phyloP scores from a whole-genome alignment of 2,797 vertebrate genomes.

The Fistularia commersonii region DNA sequence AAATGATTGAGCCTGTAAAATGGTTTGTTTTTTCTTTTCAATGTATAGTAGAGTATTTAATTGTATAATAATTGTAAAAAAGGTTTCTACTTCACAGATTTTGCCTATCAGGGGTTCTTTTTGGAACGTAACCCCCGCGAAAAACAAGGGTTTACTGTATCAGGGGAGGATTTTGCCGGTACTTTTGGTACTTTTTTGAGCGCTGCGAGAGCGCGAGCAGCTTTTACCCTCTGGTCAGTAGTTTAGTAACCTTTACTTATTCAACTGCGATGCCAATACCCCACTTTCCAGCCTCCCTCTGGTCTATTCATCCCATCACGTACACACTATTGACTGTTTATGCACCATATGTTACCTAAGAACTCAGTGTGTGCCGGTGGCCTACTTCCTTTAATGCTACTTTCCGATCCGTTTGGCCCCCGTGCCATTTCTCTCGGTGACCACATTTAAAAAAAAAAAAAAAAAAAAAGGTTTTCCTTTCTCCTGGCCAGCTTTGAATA shows the following conservation, averaged over 20 bases:
- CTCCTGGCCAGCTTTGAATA: slow-evolving; percentile 23
- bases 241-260: slow-evolving; percentile 37
- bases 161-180: not conserved
- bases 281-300: slow-evolving; percentile 28
- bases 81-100: no score
- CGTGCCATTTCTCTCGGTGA: slow-evolving; percentile 39
- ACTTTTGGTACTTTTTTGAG: slow-evolving; percentile 27
- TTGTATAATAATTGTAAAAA: no score
- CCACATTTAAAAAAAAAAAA: not conserved
- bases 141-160: slow-evolving; percentile 18
- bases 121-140: no score
- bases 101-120: no score
- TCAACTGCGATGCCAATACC: slow-evolving; percentile 34
- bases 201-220: slow-evolving; percentile 26
- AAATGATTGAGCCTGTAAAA: no score
- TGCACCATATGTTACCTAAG: slow-evolving; percentile 58
- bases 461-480: not conserved
- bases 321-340: slow-evolving; percentile 45
- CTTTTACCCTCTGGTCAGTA: slow-evolving; percentile 42
- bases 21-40: no score
- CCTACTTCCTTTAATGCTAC: slow-evolving; percentile 52
- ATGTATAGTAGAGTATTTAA: no score
- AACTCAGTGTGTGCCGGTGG: slow-evolving; percentile 47
- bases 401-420: slow-evolving; percentile 39
- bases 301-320: slow-evolving; percentile 20